Base-by-base conservation (phyloP, 2,888 invertebrate species). In the Caenorhabditis japonica region DNA sequence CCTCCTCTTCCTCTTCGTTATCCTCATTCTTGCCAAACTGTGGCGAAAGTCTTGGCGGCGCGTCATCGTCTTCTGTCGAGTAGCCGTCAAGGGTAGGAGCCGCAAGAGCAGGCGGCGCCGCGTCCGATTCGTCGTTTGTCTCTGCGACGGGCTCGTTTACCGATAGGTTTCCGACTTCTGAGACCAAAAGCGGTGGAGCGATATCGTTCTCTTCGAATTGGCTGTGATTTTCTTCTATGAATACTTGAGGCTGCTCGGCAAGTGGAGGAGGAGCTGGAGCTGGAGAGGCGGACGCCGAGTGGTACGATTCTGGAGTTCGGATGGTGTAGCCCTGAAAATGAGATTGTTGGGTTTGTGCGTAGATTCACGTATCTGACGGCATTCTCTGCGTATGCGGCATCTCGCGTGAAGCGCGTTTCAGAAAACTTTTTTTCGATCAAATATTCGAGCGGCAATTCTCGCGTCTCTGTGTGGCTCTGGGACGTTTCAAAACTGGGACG, bases 21-120 rank as follows among this genome's bases (percentile, higher is more conserved):
- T 21, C 30, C 15, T 70, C 74, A 4, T 15, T 30, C 7, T 58
- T 59, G n/a, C 53, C 70, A 23, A 66, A 58, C 23, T 66, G 52
- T 3, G 78, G 78, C 13, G 78, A 78, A 10, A 78, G 55, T 46
- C 60, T 52, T 30, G 78, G 78, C 19, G 78, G 78, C 5, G 71
- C 78, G 10, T 78, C 78, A 30, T 78, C 78, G 13, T 78, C 77
- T 27, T 38, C 70, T 3, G 43, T 41, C 8, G 71, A 52, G 39
- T 59, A 62, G 13, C 41, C 61, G 5, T 58, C 56, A 5, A 41
- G 1, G 21, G 25, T 66, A 17, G 23, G 52, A 8, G 19, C 53
- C 0, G 60, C 47, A 17, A 17, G 52, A 8, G 19, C 53, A 0
- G 60, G 53, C 3, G 43, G 38, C 10, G 53, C 41, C 1, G 47